Base-by-base conservation (phyloP, 1,140 invertebrate species). In the Coptotermes formosanus region DNA sequence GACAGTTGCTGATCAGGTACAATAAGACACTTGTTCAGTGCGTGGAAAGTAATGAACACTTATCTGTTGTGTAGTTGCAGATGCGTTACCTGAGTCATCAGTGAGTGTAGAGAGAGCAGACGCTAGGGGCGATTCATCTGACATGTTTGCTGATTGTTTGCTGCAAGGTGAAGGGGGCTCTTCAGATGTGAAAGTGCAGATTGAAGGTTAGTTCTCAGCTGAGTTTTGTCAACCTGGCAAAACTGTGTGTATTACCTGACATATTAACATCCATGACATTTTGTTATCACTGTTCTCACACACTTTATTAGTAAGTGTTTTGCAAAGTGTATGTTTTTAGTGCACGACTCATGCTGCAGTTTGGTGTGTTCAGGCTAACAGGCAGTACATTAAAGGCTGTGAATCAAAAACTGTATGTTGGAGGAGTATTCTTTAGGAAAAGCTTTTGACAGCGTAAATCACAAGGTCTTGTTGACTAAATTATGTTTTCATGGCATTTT, bases 151-250 rank as follows among this genome's bases (percentile, higher is more conserved):
- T 16, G 64, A 75, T 30, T 30, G 25, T 75, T 75, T n/a, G 14
- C 25, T 16, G 7, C 6, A 12, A n/a, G 25, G 30, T 12, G n/a
- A 75, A 75, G 64, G 30, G n/a, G 2, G 4, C 25, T 75, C 64
- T 75, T n/a, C n/a, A 30, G 64, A 75, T 75, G 64, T 75, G 64
- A 75, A n/a, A 75, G n/a, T 30, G n/a, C 64, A 75, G n/a, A 75
- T 75, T 75, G 64, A 75, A 30, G 64, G 64, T 75, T 75, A 75
- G 64, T 75, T 30, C 16, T 75, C 8, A 64, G 19, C 12, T 25
- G 11, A 48, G 16, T 48, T 48, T 48, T 9, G 3, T 11, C 48
- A 64, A 19, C 38, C 38, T 38, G 38, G 4, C 38, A 38, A 38
- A 38, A 38, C 38, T 38, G 38, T 8, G 25, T 64, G 21, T 64